Percentiles rank a stretch among this genome's conserved stretches.
phyloP scores from a whole-genome alignment of 2,797 vertebrate species.

The Brotula barbata region DNA sequence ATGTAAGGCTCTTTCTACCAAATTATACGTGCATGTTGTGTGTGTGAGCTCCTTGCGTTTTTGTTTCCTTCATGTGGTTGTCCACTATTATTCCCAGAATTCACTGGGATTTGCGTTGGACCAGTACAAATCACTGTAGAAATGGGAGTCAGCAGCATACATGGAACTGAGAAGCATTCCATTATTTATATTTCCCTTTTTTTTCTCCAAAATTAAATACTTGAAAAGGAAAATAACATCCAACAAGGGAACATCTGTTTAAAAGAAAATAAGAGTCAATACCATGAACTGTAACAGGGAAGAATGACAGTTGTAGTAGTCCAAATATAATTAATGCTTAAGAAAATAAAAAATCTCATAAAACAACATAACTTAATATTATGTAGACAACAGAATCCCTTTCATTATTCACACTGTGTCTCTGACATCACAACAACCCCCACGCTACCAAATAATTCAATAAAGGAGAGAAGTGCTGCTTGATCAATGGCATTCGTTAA shows the following conservation, averaged over 20 bases:
- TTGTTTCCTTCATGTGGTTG: conserved; percentile 3
- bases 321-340: neutral
- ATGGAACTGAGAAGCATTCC: conserved; percentile 1
- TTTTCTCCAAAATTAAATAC: neutral
- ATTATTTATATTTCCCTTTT: no score
- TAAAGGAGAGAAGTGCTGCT: conserved; percentile 27
- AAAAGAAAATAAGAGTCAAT: no score
- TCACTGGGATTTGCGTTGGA: conserved; percentile 8
- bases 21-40: conserved; percentile 1
- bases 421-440: neutral
- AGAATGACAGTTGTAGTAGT: neutral
- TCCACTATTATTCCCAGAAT: conserved; percentile 7
- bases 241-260: no score
- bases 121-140: neutral
- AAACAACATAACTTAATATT: neutral
- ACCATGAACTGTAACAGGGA: neutral
- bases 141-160: conserved; percentile 4
- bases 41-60: neutral
- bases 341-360: neutral
- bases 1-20: neutral
- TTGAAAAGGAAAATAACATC: conserved; percentile 3
- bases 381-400: neutral
- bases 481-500: conserved; percentile 63
- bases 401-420: neutral
- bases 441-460: conserved; percentile 1